Evolutionary conservation across 1,140 invertebrate species (phyloP), one percentile per base, ranked within the genome.

Genomic region (Heterodera carotae): DNA sequence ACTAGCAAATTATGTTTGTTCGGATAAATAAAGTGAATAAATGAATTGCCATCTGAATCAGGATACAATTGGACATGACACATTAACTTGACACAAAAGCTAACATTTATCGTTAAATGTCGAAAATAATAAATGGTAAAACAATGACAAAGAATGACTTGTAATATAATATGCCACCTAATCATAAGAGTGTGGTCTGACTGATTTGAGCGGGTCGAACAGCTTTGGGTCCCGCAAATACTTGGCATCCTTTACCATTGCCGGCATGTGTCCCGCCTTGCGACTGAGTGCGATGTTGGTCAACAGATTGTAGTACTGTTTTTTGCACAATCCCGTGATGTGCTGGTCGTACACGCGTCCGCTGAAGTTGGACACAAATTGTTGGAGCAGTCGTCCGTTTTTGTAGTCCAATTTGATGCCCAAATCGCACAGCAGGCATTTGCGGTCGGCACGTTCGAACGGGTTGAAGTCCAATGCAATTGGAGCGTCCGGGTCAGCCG

Each of bases 321-420:
- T 76, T 15, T 81, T 78, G 78, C 85, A 87, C 34, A 87, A 81
- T 25, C 90, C 93, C 39, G 96, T 98, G 72, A 98, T 94, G 83
- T 97, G 93, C 80, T 92, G 90, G 0, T 93, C 93, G 89, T 97
- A 98, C 75, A 96, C 91, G 81, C 91, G 90, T 12, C 96, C 77
- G 34, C 73, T 97, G 83, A 93, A 94, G 0, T 93, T 92, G 62
- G 95, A 97, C 85, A 97, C 92, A 89, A 98, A 98, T 87, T 98
- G 96, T 22, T 94, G 96, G 2, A 98, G 88, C 7, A 98, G 88
- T 73, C 93, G 91, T 0, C 92, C 91, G 89, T 98, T 98, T 88
- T 90, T 98, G 85, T 95, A 98, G 89, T 96, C 91, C 0, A 94
- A 92, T 15, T 90, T 89, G 67, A 98, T 92, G 34, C 93, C 91